Evolutionary conservation across 64 coral and sea anemone genomes (phyloP).

Genomic region (Stichodactyla mertensii): DNA sequence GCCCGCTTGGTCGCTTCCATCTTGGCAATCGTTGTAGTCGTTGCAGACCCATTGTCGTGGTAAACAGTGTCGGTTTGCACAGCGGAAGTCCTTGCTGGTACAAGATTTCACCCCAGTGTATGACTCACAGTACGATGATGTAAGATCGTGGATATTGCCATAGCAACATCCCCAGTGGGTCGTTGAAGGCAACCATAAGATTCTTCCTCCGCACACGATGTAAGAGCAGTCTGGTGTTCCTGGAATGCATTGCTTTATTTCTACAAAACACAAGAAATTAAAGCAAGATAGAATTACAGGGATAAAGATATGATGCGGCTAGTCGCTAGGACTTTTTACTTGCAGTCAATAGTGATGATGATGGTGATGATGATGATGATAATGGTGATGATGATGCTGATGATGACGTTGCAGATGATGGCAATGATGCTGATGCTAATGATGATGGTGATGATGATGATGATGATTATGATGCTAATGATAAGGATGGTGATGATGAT

Average conservation of each 20-base stretch:
- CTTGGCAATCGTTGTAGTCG: slow-evolving; percentile 51
- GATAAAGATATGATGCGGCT: neutral
- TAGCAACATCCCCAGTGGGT: slow-evolving; percentile 58
- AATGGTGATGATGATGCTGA: neutral
- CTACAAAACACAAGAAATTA: neutral
- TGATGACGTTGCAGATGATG: neutral
- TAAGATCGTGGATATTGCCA: slow-evolving; percentile 28
- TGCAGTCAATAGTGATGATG: neutral
- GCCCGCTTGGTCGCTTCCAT: slow-evolving; percentile 44
- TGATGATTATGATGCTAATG: neutral
- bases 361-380: neutral
- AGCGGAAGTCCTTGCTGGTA: neutral
- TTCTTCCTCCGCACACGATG: neutral
- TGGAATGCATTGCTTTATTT: slow-evolving; percentile 3
- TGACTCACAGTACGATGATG: slow-evolving; percentile 16
- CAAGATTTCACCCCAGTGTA: neutral
- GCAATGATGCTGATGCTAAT: neutral
- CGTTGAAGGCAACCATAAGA: slow-evolving; percentile 4
- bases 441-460: neutral
- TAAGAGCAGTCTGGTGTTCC: slow-evolving; percentile 21
- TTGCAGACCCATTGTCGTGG: slow-evolving; percentile 36
- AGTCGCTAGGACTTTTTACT: neutral
- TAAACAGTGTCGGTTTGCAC: slow-evolving; percentile 43
- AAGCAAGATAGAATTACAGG: neutral
- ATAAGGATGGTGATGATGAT: neutral